These are phyloP conservation scores for Microchrysa polita DNA, from an alignment of 2,888 invertebrate species.

Conservation along the genomic window DNA sequence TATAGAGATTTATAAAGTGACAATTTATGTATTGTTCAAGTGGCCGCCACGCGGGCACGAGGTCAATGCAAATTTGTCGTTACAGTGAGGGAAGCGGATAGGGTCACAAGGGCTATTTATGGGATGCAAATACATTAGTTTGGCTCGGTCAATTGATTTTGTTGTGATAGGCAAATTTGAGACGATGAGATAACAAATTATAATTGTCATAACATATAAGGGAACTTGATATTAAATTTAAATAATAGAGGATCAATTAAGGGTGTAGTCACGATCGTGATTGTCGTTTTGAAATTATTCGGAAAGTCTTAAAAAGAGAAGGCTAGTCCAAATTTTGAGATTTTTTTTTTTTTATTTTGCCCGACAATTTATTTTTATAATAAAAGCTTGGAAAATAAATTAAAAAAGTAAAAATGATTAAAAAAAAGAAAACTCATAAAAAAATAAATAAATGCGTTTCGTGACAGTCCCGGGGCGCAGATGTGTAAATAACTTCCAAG, in stretches of 20 bases:
- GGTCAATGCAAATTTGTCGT: background rate
- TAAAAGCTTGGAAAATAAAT: too few relatives aligned
- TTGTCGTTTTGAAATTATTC: too few relatives aligned
- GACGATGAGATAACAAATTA: background rate
- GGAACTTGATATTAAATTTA: background rate
- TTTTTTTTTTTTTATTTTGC: too few relatives aligned
- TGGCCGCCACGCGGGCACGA: background rate
- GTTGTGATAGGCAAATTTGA: background rate
- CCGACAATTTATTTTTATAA: too few relatives aligned
- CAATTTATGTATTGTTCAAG: background rate
- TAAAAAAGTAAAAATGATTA: too few relatives aligned
- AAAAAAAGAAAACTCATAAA: too few relatives aligned
- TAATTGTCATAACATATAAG: background rate
- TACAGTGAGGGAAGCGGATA: background rate
- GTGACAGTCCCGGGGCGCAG: too few relatives aligned
- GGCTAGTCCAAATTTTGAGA: too few relatives aligned
- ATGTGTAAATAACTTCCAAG: too few relatives aligned
- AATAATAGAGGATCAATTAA: background rate
- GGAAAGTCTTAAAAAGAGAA: too few relatives aligned
- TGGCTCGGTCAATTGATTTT: background rate
- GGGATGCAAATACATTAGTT: background rate
- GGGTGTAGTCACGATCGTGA: too few relatives aligned
- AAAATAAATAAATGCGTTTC: too few relatives aligned
- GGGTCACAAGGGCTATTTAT: conserved; percentile 6
- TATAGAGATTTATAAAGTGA: background rate